phyloP scores from a whole-genome alignment of 2,888 invertebrate genomes.

The Calliphora vomitoria region DNA sequence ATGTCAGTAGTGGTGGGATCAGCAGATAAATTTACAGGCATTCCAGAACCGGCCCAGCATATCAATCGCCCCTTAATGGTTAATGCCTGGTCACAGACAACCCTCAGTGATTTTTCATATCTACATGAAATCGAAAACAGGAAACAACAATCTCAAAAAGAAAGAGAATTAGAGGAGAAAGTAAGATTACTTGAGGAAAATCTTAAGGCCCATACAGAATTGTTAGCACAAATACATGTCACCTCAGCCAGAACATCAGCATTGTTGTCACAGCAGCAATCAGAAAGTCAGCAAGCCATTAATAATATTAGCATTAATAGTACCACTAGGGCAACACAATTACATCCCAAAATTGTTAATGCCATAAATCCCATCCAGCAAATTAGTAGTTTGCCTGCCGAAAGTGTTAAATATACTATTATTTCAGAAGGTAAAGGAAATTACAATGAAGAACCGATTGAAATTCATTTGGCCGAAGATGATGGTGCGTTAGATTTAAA shows the following conservation, averaged over 20 bases:
- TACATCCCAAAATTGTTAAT: conserved; percentile 30
- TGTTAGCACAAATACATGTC: conserved; percentile 78
- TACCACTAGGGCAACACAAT: conserved; percentile 4
- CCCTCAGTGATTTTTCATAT: conserved; percentile 76
- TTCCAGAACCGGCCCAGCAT: conserved; percentile 36
- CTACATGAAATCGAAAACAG: conserved; percentile 71
- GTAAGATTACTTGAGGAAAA: conserved; percentile 78
- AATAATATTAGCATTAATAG: conserved; percentile 52
- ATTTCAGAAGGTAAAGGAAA: conserved; percentile 75
- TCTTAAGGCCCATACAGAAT: conserved; percentile 77
- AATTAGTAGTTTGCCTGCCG: conserved; percentile 24
- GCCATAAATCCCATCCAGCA: conserved; percentile 66
- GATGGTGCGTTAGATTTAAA: conserved; percentile 78
- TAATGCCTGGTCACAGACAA: conserved; percentile 81
- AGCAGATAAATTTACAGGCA: conserved; percentile 52
- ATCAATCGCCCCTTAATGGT: conserved; percentile 75
- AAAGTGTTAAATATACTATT: conserved; percentile 79
- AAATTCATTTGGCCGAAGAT: conserved; percentile 79
- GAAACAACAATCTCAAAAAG: conserved; percentile 73
- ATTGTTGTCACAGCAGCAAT: conserved; percentile 28
- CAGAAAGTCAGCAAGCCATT: conserved; percentile 11
- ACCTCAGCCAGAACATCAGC: conserved; percentile 61
- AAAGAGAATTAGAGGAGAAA: conserved; percentile 76
- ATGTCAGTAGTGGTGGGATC: conserved; percentile 35
- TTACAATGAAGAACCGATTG: conserved; percentile 77